These are phyloP conservation scores for Hyphantria cunea DNA, from an alignment of 1,140 invertebrate genomes.

Conservation along the genomic window DNA sequence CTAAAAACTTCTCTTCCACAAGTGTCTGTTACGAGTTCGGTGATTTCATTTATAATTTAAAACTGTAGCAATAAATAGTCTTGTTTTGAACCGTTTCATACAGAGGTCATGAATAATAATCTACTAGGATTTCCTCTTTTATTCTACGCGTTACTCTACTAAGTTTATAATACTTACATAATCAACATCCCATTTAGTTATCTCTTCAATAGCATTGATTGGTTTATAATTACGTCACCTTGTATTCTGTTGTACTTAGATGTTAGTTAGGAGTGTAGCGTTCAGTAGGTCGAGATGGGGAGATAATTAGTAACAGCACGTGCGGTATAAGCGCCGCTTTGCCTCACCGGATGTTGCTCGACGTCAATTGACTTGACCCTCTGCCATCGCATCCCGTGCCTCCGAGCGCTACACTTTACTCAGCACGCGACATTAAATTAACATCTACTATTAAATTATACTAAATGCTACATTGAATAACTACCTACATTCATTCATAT, in stretches of 20 bases:
- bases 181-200: no score
- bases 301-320: slow-evolving; percentile 58
- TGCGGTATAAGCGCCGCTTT: slow-evolving; percentile 50
- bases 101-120: no score
- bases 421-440: slow-evolving; percentile 37
- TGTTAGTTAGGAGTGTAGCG: background rate
- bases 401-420: slow-evolving; percentile 37
- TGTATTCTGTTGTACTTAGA: no score
- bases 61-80: background rate
- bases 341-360: slow-evolving; percentile 64
- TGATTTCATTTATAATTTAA: no score
- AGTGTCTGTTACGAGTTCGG: no score
- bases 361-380: slow-evolving; percentile 78
- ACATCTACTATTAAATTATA: slow-evolving; percentile 14
- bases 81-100: no score
- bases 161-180: no score
- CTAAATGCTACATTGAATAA: slow-evolving; percentile 12
- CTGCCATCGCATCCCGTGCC: slow-evolving; percentile 62
- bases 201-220: no score
- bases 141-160: no score
- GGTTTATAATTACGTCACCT: no score
- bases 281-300: slow-evolving; percentile 17
- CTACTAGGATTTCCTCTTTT: no score
- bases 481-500: slow-evolving; percentile 5
- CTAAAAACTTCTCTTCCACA: background rate